phyloP scores from a whole-genome alignment of 1,140 invertebrate genomes.

The Gryllus bimaculatus region DNA sequence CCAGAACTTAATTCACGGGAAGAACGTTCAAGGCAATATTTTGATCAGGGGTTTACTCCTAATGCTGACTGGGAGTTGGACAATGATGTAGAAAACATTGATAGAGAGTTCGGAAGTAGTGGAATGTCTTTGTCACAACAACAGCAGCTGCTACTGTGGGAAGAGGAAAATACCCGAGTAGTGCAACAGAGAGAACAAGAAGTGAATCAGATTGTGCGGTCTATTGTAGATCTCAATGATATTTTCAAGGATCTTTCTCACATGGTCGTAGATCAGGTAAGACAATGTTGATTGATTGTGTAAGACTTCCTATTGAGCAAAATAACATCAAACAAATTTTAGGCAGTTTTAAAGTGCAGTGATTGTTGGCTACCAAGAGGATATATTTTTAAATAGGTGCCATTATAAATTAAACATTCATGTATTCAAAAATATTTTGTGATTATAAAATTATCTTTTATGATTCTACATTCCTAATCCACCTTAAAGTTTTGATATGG shows the following conservation, averaged over 20 bases:
- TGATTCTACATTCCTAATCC: no score
- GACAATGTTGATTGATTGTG: neutral
- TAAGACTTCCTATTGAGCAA: neutral
- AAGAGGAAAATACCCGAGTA: conserved; percentile 71
- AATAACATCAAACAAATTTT: no score
- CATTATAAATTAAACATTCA: no score
- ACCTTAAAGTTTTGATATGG: no score
- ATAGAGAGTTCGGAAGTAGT: conserved; percentile 25
- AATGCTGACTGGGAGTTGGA: conserved; percentile 30
- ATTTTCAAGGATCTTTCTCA: conserved; percentile 73
- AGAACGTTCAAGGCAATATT: conserved; percentile 79
- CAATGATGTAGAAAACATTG: conserved; percentile 23
- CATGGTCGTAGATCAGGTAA: conserved; percentile 55
- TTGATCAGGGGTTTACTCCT: conserved; percentile 45
- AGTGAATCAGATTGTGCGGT: conserved; percentile 82
- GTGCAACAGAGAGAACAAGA: conserved; percentile 78
- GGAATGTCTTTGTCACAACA: conserved; percentile 39
- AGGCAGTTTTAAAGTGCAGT: no score
- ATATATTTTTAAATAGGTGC: no score
- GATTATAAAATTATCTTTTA: no score
- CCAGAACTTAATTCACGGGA: conserved; percentile 75
- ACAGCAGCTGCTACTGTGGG: conserved; percentile 63
- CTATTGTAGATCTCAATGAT: conserved; percentile 86
- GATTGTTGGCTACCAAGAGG: no score
- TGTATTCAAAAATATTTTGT: no score